Evolutionary conservation across 2,113 vertebrate genomes (phyloP).

Genomic region (Erpornis zantholeuca): DNA sequence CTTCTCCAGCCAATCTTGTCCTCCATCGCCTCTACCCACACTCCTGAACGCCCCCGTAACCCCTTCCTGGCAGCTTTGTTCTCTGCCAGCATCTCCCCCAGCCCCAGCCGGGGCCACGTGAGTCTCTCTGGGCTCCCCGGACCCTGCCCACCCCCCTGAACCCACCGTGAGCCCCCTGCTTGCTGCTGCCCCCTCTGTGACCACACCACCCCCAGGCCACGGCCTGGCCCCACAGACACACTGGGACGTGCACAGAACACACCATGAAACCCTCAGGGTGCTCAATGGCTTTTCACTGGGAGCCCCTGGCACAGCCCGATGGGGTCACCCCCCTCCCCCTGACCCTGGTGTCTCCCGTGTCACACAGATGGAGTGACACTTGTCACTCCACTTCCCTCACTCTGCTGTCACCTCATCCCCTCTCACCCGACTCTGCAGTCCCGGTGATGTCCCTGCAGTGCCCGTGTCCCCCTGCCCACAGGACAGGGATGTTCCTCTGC

Average conservation of each 20-base stretch:
- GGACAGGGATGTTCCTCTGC: background rate
- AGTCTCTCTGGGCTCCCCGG: background rate
- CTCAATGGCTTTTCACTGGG: rapidly evolving
- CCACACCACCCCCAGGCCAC: background rate
- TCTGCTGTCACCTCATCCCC: background rate
- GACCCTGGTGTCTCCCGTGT: background rate
- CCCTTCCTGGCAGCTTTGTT: background rate
- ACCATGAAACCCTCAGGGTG: background rate
- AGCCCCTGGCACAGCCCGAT: background rate
- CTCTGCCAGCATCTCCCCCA: background rate
- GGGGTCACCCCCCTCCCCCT: background rate
- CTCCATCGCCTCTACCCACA: background rate
- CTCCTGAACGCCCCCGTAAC: background rate
- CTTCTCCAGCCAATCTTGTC: background rate
- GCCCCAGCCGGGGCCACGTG: background rate
- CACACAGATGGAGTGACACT: background rate
- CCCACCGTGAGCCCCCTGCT: background rate
- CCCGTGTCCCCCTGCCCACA: rapidly evolving
- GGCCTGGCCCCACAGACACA: rapidly evolving
- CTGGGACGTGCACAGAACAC: background rate
- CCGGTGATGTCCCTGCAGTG: rapidly evolving
- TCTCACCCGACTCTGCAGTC: background rate
- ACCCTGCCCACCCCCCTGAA: background rate
- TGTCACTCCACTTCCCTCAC: background rate
- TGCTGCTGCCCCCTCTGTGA: background rate